Base-by-base conservation (phyloP, 30 jellyfish, hydroid and myxozoan species). In the Nemopilema nomurai region DNA sequence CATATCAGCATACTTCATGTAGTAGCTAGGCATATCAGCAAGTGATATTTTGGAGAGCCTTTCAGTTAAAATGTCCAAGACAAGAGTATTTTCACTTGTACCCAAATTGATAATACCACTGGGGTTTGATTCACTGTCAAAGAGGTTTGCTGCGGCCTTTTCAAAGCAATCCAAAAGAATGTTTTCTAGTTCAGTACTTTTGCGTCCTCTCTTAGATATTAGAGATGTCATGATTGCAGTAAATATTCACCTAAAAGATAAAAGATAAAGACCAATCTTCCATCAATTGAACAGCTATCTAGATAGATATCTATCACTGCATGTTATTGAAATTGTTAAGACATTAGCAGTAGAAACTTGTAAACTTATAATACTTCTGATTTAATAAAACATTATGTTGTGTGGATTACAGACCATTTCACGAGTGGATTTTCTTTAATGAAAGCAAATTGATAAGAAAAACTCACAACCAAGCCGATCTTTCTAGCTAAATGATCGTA, bases 71-170 rank as follows among this genome's bases (percentile, higher is more conserved):
- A 90, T 18, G 51, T 90, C 97, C 67, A 24, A 23, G 26, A 85
- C 29, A 18, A 90, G 69, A 33, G 72, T 66, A 53, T 84, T 90
- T 79, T 90, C 97, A 71, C 96, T 87, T 0, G 97, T 90, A 7
- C 97, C 97, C 88, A 90, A 51, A 66, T 90, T 90, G 84, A 90
- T 77, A n/a, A 84, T 71, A 4, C 97, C 97, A 65, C 63, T 80
- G 4, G 97, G 97, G 50, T 84, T 90, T 13, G 33, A 41, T 32
- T 52, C 68, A 41, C 28, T 69, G 66, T 90, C 75, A 62, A 74
- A 90, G 4, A 92, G 97, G 41, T 90, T 90, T 18, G 69, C 77
- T 28, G 28, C 24, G 28, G 89, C 78, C 80, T 53, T 27, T 23
- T 20, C 88, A 76, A 90, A 49, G 84, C 91, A 67, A 21, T 83